Base-by-base conservation (phyloP, 2,888 invertebrate genomes). In the Athalia rosae region DNA sequence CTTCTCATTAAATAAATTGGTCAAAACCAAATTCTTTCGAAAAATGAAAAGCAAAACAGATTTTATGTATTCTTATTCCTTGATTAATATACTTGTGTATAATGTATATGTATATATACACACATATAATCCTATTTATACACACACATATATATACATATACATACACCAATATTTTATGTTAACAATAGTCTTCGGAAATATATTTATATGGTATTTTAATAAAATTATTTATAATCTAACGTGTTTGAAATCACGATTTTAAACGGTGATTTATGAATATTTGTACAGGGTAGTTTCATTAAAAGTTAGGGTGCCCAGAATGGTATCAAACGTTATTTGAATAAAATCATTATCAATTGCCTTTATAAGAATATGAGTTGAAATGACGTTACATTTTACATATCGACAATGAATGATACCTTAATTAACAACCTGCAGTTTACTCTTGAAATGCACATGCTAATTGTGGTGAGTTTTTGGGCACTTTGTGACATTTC, bases 401-500 rank as follows among this genome's bases (percentile, higher is more conserved):
- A 62, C 76, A 77, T 61, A 76, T 78, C 63, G 76, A 79, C 73
- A 82, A 84, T 83, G 82, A 83, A 79, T 79, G 82, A 85, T 82
- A 84, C 82, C 84, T 84, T 81, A 83, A 81, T 80, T 82, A 82
- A 69, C 79, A 80, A 79, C 78, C 81, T 45, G 79, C 79, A 77
- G 78, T 81, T 81, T 79, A 80, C 76, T 67, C 81, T 79, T 80
- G 83, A 83, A 84, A 84, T 86, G 84, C 85, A 82, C 82, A 79
- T 83, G 82, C 81, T 83, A 83, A 83, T 85, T 82, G 84, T 80
- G 82, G 81, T 84, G 85, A 87, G 81, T 79, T 78, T 84, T 85
- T 87, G 88, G 88, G 88, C 88, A 88, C 88, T 88, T 88, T 87
- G 87, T 88, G 87, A 87, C 85, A 87, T 87, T 88, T 88, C 88